Evolutionary conservation across 92 coral and sea anemone species (phyloP).

Genomic region (Metridium senile): DNA sequence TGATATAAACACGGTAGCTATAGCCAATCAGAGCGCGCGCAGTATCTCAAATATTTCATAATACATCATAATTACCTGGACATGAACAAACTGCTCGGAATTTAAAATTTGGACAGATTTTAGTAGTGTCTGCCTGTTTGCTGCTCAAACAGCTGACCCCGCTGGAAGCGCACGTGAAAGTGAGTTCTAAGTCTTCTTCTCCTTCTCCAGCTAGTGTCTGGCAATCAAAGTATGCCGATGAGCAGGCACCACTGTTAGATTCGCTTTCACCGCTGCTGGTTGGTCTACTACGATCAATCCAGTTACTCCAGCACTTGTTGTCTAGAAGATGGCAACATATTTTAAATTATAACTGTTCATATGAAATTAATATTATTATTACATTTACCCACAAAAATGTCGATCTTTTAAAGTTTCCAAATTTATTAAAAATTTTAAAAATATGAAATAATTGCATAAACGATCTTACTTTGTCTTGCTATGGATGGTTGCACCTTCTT

Average conservation of each 20-base stretch:
- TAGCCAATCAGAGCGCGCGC: too few species aligned
- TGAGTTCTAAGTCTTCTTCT: slow-evolving; percentile 68
- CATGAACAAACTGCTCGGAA: slow-evolving; percentile 89
- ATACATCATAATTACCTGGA: slow-evolving; percentile 82
- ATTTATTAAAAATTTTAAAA: too few species aligned
- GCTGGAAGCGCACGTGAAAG: slow-evolving; percentile 65
- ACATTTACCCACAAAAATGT: too few species aligned
- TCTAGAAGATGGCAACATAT: slow-evolving; percentile 26
- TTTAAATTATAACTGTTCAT: too few species aligned
- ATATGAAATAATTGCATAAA: too few species aligned
- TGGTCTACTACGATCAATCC: slow-evolving; percentile 81
- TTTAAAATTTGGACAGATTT: slow-evolving; percentile 84
- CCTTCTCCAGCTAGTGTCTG: slow-evolving; percentile 72
- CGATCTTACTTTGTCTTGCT: slow-evolving; percentile 79
- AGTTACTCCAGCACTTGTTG: slow-evolving; percentile 89
- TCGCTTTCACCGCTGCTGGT: slow-evolving; percentile 71
- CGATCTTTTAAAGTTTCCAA: too few species aligned
- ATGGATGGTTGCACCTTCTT: slow-evolving; percentile 64
- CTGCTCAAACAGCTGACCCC: slow-evolving; percentile 83
- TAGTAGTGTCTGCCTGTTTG: slow-evolving; percentile 49
- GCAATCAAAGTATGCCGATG: slow-evolving; percentile 74
- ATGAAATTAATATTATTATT: too few species aligned
- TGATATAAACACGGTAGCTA: too few species aligned
- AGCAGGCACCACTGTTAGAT: slow-evolving; percentile 65
- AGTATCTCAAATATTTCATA: too few species aligned